These are phyloP conservation scores for Oryzias melastigma DNA, from an alignment of 2,113 vertebrate species.

Conservation along the genomic window DNA sequence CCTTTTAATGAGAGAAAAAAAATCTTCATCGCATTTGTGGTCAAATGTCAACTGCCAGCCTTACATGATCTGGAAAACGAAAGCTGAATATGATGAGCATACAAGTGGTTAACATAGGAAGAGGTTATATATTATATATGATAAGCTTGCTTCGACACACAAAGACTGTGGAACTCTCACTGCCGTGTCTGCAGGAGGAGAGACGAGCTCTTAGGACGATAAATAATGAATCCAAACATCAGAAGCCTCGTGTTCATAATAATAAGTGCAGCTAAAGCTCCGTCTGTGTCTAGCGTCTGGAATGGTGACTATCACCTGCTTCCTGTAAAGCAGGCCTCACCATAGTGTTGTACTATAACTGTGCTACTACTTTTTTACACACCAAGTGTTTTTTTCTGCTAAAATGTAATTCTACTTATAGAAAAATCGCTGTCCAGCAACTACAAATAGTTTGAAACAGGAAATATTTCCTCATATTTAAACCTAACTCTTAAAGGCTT, in stretches of 20 bases:
- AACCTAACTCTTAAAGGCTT: slow-evolving; percentile 1
- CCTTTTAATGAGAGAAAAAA: slow-evolving; percentile 98
- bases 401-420: neutral
- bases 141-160: slow-evolving; percentile 42
- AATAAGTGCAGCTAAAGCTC: slow-evolving; percentile 23
- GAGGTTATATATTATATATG: slow-evolving; percentile 42
- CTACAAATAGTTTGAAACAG: too few species aligned
- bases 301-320: neutral
- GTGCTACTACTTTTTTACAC: too few species aligned
- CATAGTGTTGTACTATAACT: neutral
- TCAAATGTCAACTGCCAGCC: slow-evolving; percentile 76
- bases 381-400: too few species aligned
- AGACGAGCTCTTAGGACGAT: slow-evolving; percentile 57
- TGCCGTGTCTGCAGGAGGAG: slow-evolving; percentile 1
- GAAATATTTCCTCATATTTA: too few species aligned
- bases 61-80: slow-evolving; percentile 91
- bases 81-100: slow-evolving; percentile 86
- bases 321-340: neutral
- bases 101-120: slow-evolving; percentile 89
- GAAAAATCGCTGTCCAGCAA: too few species aligned
- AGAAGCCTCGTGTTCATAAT: slow-evolving; percentile 41
- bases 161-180: slow-evolving; percentile 16
- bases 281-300: slow-evolving; percentile 28
- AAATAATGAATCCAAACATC: slow-evolving; percentile 66
- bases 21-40: slow-evolving; percentile 78